Conservation (phyloP, 2,797 vertebrate species). For the Poecilia gillii region DNA sequence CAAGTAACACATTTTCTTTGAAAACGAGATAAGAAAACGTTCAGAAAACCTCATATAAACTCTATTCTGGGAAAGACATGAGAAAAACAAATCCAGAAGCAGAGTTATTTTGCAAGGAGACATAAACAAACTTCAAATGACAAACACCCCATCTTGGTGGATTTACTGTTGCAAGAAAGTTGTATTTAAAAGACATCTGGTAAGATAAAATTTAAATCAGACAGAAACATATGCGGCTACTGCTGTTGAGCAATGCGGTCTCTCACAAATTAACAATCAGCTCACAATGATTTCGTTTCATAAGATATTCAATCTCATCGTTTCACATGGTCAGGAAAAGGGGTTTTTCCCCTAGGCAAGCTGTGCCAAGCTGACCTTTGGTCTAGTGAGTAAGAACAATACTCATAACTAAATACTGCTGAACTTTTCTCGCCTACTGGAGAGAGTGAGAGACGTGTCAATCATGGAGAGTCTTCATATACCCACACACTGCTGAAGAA, state of each 20-base stretch:
- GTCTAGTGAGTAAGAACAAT: not conserved
- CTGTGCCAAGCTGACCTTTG: not conserved
- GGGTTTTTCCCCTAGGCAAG: not conserved
- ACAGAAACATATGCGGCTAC: not conserved
- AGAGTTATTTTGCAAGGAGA: not conserved
- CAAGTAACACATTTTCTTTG: not conserved
- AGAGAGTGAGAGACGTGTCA: conserved; percentile 22
- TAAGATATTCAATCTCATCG: not conserved
- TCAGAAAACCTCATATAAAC: not conserved
- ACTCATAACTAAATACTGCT: not conserved
- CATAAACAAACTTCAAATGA: not conserved
- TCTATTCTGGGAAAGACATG: not conserved
- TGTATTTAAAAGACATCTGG: not conserved
- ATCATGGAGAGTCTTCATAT: conserved; percentile 10
- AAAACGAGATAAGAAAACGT: not conserved
- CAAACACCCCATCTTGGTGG: not conserved
- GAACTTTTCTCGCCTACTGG: not conserved
- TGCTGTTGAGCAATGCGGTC: not conserved
- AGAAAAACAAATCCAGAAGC: not conserved
- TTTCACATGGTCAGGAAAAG: not conserved
- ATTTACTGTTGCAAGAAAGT: not conserved
- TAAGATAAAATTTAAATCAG: not conserved
- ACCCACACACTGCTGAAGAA: conserved; percentile 25
- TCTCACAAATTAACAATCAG: not conserved
- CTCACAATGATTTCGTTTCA: not conserved